Conservation (phyloP, 2,113 vertebrate genomes). For the Oncorhynchus clarkii region DNA sequence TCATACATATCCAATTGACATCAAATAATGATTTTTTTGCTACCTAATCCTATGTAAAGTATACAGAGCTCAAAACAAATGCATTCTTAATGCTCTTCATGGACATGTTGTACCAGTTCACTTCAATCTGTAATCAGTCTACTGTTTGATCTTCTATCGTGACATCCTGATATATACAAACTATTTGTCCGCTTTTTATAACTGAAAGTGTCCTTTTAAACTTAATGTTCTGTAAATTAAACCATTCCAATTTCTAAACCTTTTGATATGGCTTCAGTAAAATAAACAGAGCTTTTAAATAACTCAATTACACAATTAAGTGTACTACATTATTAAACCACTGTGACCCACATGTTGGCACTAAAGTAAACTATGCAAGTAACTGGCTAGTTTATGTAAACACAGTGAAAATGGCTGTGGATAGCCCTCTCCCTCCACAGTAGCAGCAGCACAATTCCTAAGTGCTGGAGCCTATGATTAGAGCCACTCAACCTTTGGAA, state of each 20-base stretch:
- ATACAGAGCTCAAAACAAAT: constrained; percentile 25
- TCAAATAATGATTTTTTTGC: too few relatives aligned
- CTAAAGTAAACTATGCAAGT: constrained; percentile 62
- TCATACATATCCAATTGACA: too few relatives aligned
- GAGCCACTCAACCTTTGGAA: constrained; percentile 60
- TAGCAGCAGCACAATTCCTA: constrained; percentile 60
- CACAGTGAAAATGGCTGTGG: constrained; percentile 52
- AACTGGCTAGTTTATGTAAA: constrained; percentile 71
- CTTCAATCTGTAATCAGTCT: constrained; percentile 27
- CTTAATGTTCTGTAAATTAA: constrained; percentile 45
- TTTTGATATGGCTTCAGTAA: constrained; percentile 49
- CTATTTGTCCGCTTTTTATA: constrained; percentile 24
- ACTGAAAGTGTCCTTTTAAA: constrained; percentile 33
- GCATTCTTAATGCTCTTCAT: constrained; percentile 18
- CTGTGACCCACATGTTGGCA: constrained; percentile 65
- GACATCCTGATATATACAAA: constrained; percentile 40
- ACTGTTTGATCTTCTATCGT: constrained; percentile 30
- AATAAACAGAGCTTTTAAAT: constrained; percentile 66
- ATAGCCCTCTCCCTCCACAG: constrained; percentile 50
- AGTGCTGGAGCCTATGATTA: constrained; percentile 59
- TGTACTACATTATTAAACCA: constrained; percentile 60
- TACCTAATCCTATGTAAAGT: neutral
- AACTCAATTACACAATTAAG: constrained; percentile 63
- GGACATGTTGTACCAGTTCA: constrained; percentile 1
- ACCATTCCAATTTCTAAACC: constrained; percentile 39